phyloP scores from a whole-genome alignment of 2,113 vertebrate genomes.

The Campylomormyrus tamandua region DNA sequence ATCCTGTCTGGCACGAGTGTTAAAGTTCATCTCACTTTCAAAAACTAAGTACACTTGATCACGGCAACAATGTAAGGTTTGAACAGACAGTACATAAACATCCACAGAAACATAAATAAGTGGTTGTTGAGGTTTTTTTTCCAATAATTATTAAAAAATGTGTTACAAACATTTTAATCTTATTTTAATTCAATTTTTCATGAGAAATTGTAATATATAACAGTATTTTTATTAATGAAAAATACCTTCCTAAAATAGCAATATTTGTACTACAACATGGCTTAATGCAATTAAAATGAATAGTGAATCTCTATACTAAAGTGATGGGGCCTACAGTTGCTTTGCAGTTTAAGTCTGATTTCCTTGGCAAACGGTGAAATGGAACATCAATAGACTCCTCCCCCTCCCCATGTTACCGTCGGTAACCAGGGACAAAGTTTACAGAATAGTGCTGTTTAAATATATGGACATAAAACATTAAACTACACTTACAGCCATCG shows the following conservation, averaged over 20 bases:
- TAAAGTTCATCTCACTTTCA: background rate
- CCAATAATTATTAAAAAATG: background rate
- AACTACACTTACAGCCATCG: conserved; percentile 42
- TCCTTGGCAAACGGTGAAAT: background rate
- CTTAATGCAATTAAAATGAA: background rate
- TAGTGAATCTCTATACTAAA: background rate
- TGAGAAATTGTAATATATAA: background rate
- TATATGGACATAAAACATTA: conserved; percentile 47
- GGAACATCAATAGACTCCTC: background rate
- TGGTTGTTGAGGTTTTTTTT: background rate
- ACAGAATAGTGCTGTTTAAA: conserved; percentile 42
- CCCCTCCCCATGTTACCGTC: conserved; percentile 9
- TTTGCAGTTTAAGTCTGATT: background rate
- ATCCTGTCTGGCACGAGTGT: background rate
- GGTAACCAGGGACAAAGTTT: conserved; percentile 36
- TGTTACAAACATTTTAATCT: background rate
- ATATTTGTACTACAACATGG: background rate
- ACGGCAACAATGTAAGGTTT: background rate
- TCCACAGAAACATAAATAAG: background rate
- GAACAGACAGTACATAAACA: background rate
- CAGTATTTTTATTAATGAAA: background rate
- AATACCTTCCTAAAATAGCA: background rate
- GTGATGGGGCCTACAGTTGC: background rate
- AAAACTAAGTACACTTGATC: background rate
- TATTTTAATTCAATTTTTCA: background rate